Evolutionary conservation across 2,797 vertebrate genomes (phyloP), one percentile per base, ranked within the genome.

Genomic region (Mus spretus): DNA sequence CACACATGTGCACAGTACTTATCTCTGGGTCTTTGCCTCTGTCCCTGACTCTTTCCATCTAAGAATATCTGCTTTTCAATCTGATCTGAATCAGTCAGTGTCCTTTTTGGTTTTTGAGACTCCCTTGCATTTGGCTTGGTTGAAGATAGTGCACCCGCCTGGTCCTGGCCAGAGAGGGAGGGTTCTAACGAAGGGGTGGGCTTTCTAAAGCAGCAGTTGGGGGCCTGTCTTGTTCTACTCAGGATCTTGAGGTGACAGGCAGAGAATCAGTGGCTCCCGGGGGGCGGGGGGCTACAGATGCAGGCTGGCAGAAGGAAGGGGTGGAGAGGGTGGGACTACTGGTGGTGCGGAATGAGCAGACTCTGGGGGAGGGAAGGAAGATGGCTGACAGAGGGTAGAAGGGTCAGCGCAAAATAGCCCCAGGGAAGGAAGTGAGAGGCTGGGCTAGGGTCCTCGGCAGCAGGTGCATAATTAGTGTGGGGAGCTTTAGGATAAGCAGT

Each of bases 191-290:
- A 87, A 97, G 63, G 75, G 61, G 61, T 80, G 26, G 92, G 77
- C 28, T 72, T 94, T 96, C 74, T 85, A 87, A 87, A 87, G 77
- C 80, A 1, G 13, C 97, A 97, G 92, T 86, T 93, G 96, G 92
- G 94, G 57, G 26, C 85, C 78, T 50, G 50, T 94, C 93, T 87
- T 15, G 5, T 72, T 95, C 84, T 93, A 85, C 67, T 80, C 82
- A 91, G 92, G 95, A 96, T 97, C 96, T 97, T 83, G 96, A 97
- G 95, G 97, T 85, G 95, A 97, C 95, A 96, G 93, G 96, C 96
- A 93, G 92, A 93, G 93, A 95, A 98, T 97, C 96, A 90, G 96
- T 87, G 95, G 63, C 85, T 94, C 91, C 94, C 77, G 0, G 6
- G 26, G 20, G 6, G 12, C 15, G 11, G 34, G 82, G 96, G 90